Base-by-base conservation (phyloP, 2,797 vertebrate genomes). In the Pseudocheirus occidentalis region DNA sequence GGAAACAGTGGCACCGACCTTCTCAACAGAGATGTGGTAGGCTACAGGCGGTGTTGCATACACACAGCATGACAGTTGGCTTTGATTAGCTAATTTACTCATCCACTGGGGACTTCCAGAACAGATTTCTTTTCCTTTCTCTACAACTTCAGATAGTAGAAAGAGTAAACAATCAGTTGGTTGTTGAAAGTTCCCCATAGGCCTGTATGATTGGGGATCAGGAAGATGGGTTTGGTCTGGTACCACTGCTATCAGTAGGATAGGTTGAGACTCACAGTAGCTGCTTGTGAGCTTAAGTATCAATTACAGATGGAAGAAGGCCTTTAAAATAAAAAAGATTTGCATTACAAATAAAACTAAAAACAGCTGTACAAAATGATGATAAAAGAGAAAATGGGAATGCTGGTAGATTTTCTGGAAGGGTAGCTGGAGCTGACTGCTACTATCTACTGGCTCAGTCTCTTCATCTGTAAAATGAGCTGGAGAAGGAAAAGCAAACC, bases 91-190 rank as follows among this genome's bases (percentile, higher is more conserved):
- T 73, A 62, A 54, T 94, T 93, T 90, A 29, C 91, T 81, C 91
- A 62, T 10, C 92, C 40, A 55, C 55, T 91, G 93, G 24, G 93
- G 46, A 95, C 91, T 94, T 92, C 31, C 66, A 92, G 34, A 66
- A 97, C 90, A 90, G 94, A 90, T 92, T 93, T 96, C 90, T 96
- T 54, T 97, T 96, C 90, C 54, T 90, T 59, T 40, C 66, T 73
- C 66, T 27, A 46, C 16, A 73, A 73, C 18, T 46, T 81, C n/a
- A 81, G 46, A 24, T 95, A 92, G 50, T 92, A 90, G 55, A 90
- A 97, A 94, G 93, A 94, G 92, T 92, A 55, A 97, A 93, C 46
- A 97, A 95, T 94, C 73, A 40, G 55, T 87, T 95, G 31, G 95
- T 96, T 96, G 52, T 87, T 40, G n/a, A 46, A 24, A 93, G 94